phyloP scores from a whole-genome alignment of 2,888 invertebrate species.

The Coelopa pilipes region DNA sequence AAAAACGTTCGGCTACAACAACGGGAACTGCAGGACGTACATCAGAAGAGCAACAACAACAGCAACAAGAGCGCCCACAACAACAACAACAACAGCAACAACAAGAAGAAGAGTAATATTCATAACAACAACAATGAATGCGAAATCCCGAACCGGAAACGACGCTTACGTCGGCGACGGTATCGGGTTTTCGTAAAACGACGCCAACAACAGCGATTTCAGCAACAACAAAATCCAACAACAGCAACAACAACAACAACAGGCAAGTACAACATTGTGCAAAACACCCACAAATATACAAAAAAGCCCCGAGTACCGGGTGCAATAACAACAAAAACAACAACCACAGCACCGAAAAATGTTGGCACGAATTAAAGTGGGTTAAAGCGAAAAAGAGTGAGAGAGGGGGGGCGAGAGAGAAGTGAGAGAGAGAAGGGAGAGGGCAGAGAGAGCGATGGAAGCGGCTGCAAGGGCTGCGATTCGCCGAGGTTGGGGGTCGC shows the following conservation, averaged over 20 bases:
- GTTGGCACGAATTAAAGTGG: slow-evolving; percentile 32
- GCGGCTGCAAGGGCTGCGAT: background rate
- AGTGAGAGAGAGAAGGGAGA: background rate
- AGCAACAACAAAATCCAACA: background rate
- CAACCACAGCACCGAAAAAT: background rate
- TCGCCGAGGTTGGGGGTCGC: no score
- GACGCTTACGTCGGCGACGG: no score
- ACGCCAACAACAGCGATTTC: slow-evolving; percentile 10
- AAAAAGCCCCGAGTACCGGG: background rate
- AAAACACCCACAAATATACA: slow-evolving; percentile 4
- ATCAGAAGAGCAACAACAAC: slow-evolving; percentile 34
- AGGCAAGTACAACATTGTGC: slow-evolving; percentile 15
- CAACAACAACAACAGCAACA: slow-evolving; percentile 34
- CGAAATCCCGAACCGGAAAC: no score
- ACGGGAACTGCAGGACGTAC: slow-evolving; percentile 5
- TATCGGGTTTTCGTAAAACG: no score
- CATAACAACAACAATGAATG: background rate
- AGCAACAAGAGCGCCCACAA: slow-evolving; percentile 34
- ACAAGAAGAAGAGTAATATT: slow-evolving; percentile 24
- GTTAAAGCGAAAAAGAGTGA: slow-evolving; percentile 10
- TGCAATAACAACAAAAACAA: slow-evolving; percentile 27
- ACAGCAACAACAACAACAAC: background rate
- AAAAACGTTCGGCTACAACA: background rate
- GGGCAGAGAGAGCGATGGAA: background rate
- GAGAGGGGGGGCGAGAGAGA: background rate